phyloP scores from a whole-genome alignment of 2,797 vertebrate species.

The Anas capensis region DNA sequence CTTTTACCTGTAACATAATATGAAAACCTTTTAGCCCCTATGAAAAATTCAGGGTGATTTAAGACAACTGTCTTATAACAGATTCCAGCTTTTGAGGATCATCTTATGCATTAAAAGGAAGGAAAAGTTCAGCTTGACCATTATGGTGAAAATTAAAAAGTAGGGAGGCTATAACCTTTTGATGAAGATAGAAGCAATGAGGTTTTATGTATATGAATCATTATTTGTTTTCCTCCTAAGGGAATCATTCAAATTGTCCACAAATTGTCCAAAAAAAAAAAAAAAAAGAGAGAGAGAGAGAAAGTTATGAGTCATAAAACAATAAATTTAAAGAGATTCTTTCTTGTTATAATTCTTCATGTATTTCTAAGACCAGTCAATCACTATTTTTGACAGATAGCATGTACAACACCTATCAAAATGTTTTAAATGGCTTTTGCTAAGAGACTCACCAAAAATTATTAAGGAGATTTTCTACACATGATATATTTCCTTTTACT shows the following conservation, averaged over 20 bases:
- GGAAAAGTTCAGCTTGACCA: background rate
- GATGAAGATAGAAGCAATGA: background rate
- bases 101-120: background rate
- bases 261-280: background rate
- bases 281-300: background rate
- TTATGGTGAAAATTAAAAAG: background rate
- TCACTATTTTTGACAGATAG: background rate
- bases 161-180: background rate
- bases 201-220: background rate
- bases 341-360: background rate
- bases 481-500: conserved; percentile 16
- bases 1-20: background rate
- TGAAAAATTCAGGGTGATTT: background rate
- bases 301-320: background rate
- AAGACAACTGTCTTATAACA: background rate
- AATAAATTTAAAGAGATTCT: background rate
- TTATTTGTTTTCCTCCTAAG: background rate
- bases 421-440: conserved; percentile 27
- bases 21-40: background rate
- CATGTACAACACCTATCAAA: conserved; percentile 9
- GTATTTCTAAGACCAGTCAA: background rate
- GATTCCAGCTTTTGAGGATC: background rate
- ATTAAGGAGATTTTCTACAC: conserved; percentile 28
- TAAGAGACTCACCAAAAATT: background rate
- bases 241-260: background rate